Evolutionary conservation across 2,888 invertebrate genomes (phyloP).

Genomic region (Balanococcus diminutus): DNA sequence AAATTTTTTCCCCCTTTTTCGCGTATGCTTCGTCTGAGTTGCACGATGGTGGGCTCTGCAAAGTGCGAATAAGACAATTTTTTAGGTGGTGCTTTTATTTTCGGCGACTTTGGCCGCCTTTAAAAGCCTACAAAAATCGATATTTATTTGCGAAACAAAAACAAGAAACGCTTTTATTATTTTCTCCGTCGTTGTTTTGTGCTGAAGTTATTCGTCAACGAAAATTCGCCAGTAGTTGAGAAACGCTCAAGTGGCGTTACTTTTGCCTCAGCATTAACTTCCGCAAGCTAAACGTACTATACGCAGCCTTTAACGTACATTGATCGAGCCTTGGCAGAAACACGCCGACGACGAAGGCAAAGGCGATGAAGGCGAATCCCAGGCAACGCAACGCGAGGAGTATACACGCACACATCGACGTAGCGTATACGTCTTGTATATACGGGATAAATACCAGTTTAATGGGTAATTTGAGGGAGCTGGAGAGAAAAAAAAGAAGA

Average conservation of each 20-base stretch:
- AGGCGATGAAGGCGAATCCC: too few relatives aligned
- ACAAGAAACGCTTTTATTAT: conserved; percentile 28
- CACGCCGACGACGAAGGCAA: background rate
- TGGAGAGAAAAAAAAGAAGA: background rate
- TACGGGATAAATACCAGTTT: background rate
- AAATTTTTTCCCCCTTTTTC: background rate
- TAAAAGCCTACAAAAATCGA: conserved; percentile 7
- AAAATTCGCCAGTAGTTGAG: conserved; percentile 20
- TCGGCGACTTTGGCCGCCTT: background rate
- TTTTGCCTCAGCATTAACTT: background rate
- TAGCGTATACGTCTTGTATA: background rate
- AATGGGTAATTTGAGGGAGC: background rate
- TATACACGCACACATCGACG: background rate
- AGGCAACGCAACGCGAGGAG: background rate
- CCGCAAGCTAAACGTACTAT: background rate
- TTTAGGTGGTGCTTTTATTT: background rate
- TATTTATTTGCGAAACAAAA: conserved; percentile 37
- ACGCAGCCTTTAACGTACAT: background rate
- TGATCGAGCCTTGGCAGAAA: background rate
- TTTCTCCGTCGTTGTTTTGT: background rate
- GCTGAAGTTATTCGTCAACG: conserved; percentile 12
- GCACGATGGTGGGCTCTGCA: background rate
- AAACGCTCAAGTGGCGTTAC: conserved; percentile 20
- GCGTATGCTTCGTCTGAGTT: background rate
- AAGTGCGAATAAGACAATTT: background rate